These are phyloP conservation scores for Siderastrea siderea DNA, from an alignment of 92 coral and sea anemone species.

Conservation along the genomic window DNA sequence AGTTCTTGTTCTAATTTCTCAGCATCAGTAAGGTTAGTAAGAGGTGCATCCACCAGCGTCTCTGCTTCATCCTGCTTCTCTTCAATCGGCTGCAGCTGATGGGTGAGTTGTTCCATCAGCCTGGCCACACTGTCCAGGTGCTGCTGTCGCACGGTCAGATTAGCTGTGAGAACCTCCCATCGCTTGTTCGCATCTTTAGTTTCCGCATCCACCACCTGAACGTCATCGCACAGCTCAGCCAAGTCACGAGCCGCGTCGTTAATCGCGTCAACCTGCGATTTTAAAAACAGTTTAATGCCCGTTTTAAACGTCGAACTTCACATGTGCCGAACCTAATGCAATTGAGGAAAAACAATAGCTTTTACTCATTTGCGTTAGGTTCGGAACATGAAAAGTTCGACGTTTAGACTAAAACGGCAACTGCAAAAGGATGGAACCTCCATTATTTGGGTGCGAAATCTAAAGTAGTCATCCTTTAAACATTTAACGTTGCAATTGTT, in stretches of 20 bases:
- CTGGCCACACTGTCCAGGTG: constrained; percentile 79
- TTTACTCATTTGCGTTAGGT: too few species aligned
- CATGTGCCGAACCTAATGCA: too few species aligned
- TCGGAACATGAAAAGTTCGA: too few species aligned
- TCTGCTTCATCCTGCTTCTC: constrained; percentile 85
- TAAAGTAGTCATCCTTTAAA: too few species aligned
- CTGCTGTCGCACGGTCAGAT: constrained; percentile 75
- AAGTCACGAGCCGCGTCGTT: constrained; percentile 70
- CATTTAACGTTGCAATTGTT: too few species aligned
- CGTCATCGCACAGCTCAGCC: constrained; percentile 87
- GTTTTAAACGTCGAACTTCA: neutral
- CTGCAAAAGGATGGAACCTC: neutral
- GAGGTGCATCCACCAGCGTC: constrained; percentile 76
- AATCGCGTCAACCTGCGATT: constrained; percentile 48
- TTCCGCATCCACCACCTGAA: constrained; percentile 93
- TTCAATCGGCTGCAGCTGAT: constrained; percentile 86
- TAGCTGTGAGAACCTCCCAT: constrained; percentile 83
- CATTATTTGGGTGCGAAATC: too few species aligned
- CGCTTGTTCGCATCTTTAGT: constrained; percentile 90
- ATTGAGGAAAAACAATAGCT: too few species aligned
- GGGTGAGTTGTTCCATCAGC: constrained; percentile 69
- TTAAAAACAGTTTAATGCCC: neutral
- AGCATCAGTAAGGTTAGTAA: constrained; percentile 80
- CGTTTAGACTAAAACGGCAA: neutral
- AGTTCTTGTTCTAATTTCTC: constrained; percentile 79